phyloP scores from a whole-genome alignment of 2,797 vertebrate genomes.

The Sandelia bainsii region DNA sequence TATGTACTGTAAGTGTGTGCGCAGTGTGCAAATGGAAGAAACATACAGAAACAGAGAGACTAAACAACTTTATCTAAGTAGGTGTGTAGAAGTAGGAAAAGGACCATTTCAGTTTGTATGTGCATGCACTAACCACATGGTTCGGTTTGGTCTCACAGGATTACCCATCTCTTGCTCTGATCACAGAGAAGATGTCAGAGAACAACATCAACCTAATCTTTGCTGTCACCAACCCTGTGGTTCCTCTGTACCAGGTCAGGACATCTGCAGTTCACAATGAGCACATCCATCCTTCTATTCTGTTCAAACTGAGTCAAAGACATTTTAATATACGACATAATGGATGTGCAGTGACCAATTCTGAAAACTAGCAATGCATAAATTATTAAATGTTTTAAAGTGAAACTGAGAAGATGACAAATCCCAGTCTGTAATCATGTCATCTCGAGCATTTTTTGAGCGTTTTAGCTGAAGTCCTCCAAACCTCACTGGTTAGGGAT shows the following conservation, averaged over 20 bases:
- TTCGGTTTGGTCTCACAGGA: slow-evolving; percentile 82
- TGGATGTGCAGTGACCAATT: neutral
- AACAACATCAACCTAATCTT: slow-evolving; percentile 99
- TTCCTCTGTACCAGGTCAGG: slow-evolving; percentile 92
- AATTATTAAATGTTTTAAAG: slow-evolving; percentile 2
- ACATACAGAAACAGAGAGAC: neutral
- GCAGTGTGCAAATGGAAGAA: neutral
- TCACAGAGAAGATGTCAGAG: slow-evolving; percentile 97
- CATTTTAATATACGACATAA: neutral
- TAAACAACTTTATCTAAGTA: neutral
- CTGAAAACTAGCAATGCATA: slow-evolving; percentile 5
- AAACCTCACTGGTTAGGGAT: slow-evolving; percentile 54
- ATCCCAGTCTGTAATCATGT: slow-evolving; percentile 21
- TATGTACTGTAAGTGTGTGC: neutral
- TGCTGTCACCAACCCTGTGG: slow-evolving; percentile 91
- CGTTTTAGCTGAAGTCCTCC: slow-evolving; percentile 12
- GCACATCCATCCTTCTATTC: neutral
- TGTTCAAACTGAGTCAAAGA: neutral
- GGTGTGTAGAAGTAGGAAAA: neutral
- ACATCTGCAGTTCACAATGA: slow-evolving; percentile 4
- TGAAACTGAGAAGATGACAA: slow-evolving; percentile 32
- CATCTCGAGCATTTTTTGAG: slow-evolving; percentile 18
- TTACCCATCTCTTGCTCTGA: slow-evolving; percentile 95
- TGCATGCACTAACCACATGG: neutral
- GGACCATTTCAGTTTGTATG: slow-evolving; percentile 10